Evolutionary conservation across 2,113 vertebrate genomes (phyloP).

Genomic region (Tachysurus vachellii): DNA sequence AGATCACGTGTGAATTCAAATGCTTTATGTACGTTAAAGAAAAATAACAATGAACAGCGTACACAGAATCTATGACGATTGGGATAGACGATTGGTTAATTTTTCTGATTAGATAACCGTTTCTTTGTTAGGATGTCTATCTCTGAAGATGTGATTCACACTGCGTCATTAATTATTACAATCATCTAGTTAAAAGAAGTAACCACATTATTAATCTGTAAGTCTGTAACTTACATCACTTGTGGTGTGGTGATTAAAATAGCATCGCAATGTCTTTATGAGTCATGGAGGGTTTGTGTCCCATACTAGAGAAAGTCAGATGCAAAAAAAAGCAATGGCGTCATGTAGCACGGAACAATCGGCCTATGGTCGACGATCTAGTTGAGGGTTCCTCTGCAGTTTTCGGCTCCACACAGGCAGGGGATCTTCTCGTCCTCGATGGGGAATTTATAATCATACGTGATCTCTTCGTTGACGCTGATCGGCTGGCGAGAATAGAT

Average conservation of each 20-base stretch:
- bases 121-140: neutral
- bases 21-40: neutral
- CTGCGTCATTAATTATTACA: neutral
- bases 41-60: neutral
- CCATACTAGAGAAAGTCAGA: neutral
- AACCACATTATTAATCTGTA: neutral
- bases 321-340: constrained; percentile 33
- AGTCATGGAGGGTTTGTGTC: neutral
- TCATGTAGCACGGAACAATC: neutral
- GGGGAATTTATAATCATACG: constrained; percentile 98
- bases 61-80: neutral
- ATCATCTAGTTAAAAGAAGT: neutral
- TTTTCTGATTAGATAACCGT: neutral
- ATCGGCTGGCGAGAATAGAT: constrained; percentile 98
- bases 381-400: constrained; percentile 95
- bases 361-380: constrained; percentile 53
- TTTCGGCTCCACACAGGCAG: constrained; percentile 90
- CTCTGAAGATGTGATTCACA: neutral
- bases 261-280: neutral
- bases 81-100: neutral
- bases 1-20: neutral
- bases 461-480: constrained; percentile 91
- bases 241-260: constrained; percentile 1
- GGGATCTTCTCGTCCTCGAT: constrained; percentile 98
- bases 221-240: neutral